Evolutionary conservation across 1,140 invertebrate genomes (phyloP).

Genomic region (Propsilocerus akamusi): DNA sequence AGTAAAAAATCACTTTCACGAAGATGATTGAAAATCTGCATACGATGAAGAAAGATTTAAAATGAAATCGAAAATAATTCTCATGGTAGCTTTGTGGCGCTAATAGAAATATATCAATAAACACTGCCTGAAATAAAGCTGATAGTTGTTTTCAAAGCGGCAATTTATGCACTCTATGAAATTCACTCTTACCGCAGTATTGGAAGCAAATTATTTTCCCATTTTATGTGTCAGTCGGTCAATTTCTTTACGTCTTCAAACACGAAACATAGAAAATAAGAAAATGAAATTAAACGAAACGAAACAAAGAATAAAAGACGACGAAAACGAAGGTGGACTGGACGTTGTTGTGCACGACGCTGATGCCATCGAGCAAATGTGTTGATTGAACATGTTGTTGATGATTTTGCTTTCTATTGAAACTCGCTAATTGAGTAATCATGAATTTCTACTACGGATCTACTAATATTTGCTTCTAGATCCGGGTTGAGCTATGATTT

Average conservation of each 20-base stretch:
- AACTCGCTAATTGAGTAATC: no score
- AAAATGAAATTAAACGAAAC: neutral
- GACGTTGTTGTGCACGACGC: no score
- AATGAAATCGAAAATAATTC: neutral
- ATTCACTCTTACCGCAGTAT: neutral
- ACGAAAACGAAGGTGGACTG: neutral
- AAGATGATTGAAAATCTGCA: no score
- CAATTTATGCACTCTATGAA: neutral
- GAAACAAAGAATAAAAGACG: neutral
- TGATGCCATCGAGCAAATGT: neutral
- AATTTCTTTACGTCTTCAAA: neutral
- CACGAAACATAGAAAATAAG: neutral
- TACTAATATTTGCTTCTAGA: no score
- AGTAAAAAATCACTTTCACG: no score
- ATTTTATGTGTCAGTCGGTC: conserved; percentile 2
- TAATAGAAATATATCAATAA: conserved; percentile 3
- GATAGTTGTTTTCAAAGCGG: neutral
- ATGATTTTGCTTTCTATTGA: neutral
- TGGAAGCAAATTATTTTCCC: no score
- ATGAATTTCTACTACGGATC: no score
- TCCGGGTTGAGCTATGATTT: no score
- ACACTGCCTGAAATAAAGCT: neutral
- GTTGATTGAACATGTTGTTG: no score
- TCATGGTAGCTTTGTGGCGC: no score
- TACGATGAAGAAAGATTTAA: neutral